These are phyloP conservation scores for Zalophus californianus DNA, from an alignment of 2,797 vertebrate species.

Conservation along the genomic window DNA sequence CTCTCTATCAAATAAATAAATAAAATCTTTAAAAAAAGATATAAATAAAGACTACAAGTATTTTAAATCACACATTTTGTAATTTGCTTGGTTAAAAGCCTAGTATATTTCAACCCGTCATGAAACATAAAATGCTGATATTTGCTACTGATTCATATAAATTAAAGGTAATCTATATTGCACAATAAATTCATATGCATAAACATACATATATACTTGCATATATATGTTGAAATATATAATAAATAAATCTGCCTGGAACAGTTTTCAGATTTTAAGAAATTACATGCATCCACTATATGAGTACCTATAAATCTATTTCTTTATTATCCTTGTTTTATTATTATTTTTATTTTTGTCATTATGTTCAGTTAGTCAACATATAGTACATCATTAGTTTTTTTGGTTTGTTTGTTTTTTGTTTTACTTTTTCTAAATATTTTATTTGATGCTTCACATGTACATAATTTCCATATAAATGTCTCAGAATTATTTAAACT, in stretches of 20 bases:
- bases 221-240: background rate
- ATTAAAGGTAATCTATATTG: background rate
- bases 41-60: background rate
- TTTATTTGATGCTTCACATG: too few relatives aligned
- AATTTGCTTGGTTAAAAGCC: background rate
- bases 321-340: background rate
- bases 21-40: too few relatives aligned
- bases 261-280: background rate
- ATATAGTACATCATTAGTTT: too few relatives aligned
- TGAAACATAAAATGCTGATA: background rate
- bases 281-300: background rate
- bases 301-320: background rate
- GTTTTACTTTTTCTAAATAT: too few relatives aligned
- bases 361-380: too few relatives aligned
- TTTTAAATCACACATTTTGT: background rate
- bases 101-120: background rate
- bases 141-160: background rate
- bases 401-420: too few relatives aligned
- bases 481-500: too few relatives aligned
- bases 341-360: too few relatives aligned
- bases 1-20: too few relatives aligned
- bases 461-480: too few relatives aligned
- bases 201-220: background rate
- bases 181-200: background rate
- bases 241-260: background rate